Evolutionary conservation across 2,888 invertebrate genomes (phyloP), one percentile per base, ranked within the genome.

Genomic region (Andrena camellia): DNA sequence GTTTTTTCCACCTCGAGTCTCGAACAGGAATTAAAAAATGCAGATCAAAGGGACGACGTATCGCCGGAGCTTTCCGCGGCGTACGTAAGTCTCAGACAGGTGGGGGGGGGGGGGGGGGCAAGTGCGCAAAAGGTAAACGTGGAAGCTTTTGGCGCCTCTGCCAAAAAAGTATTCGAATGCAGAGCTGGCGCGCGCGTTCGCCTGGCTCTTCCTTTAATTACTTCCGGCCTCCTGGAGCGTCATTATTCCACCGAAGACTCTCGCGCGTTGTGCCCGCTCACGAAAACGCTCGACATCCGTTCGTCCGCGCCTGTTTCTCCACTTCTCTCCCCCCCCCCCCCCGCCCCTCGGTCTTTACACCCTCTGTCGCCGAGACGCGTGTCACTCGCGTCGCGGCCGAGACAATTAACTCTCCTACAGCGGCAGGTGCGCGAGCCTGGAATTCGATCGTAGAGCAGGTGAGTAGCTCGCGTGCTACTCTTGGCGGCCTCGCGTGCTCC

Each of bases 361-460:
- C 60, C 63, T 72, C 50, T 8, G 52, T n/a, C 62, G 20, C 5
- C 2, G 60, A 8, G 68, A 62, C 54, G 35, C 48, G 70, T 62
- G 42, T 42, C 17, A 42, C 42, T 42, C 63, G 33, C 52, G 50
- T 29, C 66, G 74, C 20, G 50, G 57, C 71, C 52, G 42, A 73
- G 81, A 85, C 86, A 78, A 88, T 88, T 80, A 82, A 88, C 79
- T 88, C 78, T 83, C 76, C 63, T 71, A 64, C 75, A 70, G 74
- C 75, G 82, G 67, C 88, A 88, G 88, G 82, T 88, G 88, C 81
- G 57, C 80, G 76, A 64, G 76, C 67, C 62, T 86, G 83, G 88
- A 88, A 88, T 88, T 88, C 88, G 88, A 88, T 88, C 88, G 88
- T 66, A 23, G 76, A 76, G 83, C 88, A 88, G 88, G 88, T 88